Base-by-base conservation (phyloP, 2,113 vertebrate genomes). In the Peromyscus maniculatus region DNA sequence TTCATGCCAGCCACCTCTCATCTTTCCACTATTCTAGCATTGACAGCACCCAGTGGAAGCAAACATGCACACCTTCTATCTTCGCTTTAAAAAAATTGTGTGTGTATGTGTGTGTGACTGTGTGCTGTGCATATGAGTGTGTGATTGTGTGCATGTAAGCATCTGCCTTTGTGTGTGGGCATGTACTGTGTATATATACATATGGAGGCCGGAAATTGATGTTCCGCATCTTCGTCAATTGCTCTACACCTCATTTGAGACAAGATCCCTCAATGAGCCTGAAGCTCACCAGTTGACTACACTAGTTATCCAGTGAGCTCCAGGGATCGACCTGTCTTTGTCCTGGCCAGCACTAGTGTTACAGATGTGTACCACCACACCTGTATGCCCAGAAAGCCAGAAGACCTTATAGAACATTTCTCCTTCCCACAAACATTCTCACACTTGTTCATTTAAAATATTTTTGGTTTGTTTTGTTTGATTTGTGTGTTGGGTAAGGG, bases 1-100 rank as follows among this genome's bases (percentile, higher is more conserved):
- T 16, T 3, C 66, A n/a, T 0, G 0, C 10, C 1, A 0, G 0
- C 62, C 5, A 9, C 9, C 57, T 36, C 26, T 49, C 33, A 3
- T 43, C 71, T 31, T 75, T 3, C 6, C 15, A 3, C 0, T 24
- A 12, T 2, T 15, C 28, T 24, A 1, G 17, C 2, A 15, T 3
- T 6, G 7, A 28, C 10, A 12, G 0, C 24, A 43, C 64, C 12
- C 1, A 16, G 21, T 5, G 16, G 24, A 43, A 0, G 28, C 1
- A 13, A 3, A 19, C 4, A 5, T 64, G 3, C n/a, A 3, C 17
- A 22, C 36, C 55, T 59, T 39, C 36, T 83, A 33, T 15, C 55
- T 82, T 10, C 12, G 2, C 19, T 57, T 28, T 33, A 78, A 26
- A 77, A 77, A 49, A 80, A 46, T 46, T 79, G 7, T 39, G 36